These are phyloP conservation scores for Beris morrisii DNA, from an alignment of 2,888 invertebrate species.

Conservation along the genomic window DNA sequence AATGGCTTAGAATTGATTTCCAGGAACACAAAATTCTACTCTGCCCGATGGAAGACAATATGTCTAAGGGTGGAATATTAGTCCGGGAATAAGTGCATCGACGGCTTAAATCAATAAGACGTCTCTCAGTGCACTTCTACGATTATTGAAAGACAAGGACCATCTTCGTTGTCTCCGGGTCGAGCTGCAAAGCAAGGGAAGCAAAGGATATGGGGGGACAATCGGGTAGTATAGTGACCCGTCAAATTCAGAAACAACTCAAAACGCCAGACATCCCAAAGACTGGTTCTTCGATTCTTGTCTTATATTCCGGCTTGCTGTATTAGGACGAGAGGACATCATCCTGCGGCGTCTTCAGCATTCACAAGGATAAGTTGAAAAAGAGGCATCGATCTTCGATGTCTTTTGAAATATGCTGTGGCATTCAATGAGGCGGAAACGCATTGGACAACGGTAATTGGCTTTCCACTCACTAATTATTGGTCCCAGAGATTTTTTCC, in stretches of 20 bases:
- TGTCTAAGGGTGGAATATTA: slow-evolving; percentile 25
- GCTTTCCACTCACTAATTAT: slow-evolving; percentile 39
- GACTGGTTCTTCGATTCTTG: slow-evolving; percentile 25
- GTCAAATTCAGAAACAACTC: slow-evolving; percentile 39
- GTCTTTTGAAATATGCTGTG: slow-evolving; percentile 35
- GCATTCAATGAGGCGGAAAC: slow-evolving; percentile 37
- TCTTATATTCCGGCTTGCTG: background rate
- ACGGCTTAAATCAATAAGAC: slow-evolving; percentile 37
- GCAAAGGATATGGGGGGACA: slow-evolving; percentile 17
- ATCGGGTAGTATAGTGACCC: slow-evolving; percentile 24
- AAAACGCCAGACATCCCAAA: slow-evolving; percentile 30
- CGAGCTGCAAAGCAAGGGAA: slow-evolving; percentile 28
- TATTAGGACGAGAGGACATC: background rate
- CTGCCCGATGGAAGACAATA: slow-evolving; percentile 19
- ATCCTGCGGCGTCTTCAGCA: slow-evolving; percentile 15
- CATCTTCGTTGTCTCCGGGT: slow-evolving; percentile 31
- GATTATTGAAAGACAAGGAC: slow-evolving; percentile 38
- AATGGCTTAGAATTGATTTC: slow-evolving; percentile 30
- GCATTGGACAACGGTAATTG: slow-evolving; percentile 38
- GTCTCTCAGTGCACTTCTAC: slow-evolving; percentile 32
- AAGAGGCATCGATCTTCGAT: slow-evolving; percentile 19
- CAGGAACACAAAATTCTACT: slow-evolving; percentile 31
- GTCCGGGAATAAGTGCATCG: slow-evolving; percentile 35
- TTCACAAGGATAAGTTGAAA: background rate
- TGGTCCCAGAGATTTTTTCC: slow-evolving; percentile 26